These are phyloP conservation scores for Chloebia gouldiae DNA, from an alignment of 2,113 vertebrate species.

Conservation along the genomic window DNA sequence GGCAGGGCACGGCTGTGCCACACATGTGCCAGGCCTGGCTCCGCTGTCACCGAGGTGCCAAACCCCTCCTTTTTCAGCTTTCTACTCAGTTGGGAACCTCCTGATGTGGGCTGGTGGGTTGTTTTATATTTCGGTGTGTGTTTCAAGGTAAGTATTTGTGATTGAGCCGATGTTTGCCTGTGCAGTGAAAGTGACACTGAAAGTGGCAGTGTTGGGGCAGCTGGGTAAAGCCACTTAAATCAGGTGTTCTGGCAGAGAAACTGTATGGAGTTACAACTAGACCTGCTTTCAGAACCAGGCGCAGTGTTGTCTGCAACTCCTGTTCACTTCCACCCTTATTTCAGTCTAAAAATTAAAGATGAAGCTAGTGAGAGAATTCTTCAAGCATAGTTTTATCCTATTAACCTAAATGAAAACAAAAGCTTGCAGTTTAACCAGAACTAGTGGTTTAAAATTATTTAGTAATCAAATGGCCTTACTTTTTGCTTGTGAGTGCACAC, in stretches of 20 bases:
- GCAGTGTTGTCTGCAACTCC: background rate
- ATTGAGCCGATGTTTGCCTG: accelerated
- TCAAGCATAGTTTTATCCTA: accelerated
- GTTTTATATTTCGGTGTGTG: accelerated
- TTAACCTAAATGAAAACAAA: background rate
- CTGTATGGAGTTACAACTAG: accelerated
- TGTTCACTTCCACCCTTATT: accelerated
- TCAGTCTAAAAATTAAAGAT: background rate
- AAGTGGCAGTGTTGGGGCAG: background rate
- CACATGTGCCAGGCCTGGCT: background rate
- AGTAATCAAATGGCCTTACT: background rate
- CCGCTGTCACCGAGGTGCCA: accelerated
- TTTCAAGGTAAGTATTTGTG: background rate
- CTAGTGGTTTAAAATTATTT: background rate
- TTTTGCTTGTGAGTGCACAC: background rate
- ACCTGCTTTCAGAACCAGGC: background rate
- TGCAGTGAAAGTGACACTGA: background rate
- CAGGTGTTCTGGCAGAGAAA: accelerated
- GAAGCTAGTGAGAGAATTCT: accelerated
- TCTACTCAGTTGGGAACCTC: accelerated
- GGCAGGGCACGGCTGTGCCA: background rate
- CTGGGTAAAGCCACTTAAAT: accelerated
- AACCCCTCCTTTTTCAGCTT: accelerated
- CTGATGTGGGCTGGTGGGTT: accelerated
- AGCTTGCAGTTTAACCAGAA: background rate